Percentiles rank a stretch among this genome's conserved stretches.
Evolutionary conservation across 2,113 vertebrate species (phyloP).

Genomic region (Cranoglanis bouderius): DNA sequence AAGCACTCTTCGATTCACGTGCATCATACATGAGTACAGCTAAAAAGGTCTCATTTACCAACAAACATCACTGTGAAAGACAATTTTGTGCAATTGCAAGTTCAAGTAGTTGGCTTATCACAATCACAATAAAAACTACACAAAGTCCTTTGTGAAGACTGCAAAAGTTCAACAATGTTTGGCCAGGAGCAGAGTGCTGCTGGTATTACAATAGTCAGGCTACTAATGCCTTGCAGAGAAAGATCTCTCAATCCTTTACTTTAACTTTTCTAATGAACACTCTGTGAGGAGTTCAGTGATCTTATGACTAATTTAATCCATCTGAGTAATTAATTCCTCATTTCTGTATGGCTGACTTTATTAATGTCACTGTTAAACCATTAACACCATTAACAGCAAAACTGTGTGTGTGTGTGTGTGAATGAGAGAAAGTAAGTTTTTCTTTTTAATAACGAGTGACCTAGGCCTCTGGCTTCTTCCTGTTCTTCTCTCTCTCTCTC

Average conservation of each 20-base stretch:
- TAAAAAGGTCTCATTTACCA: too few species aligned
- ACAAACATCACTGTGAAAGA: too few species aligned
- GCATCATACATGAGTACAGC: too few species aligned
- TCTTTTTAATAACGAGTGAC: conserved; percentile 3
- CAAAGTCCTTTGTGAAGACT: too few species aligned
- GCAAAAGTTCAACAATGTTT: not conserved
- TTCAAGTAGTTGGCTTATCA: too few species aligned
- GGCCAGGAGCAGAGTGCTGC: not conserved
- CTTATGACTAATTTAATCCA: conserved; percentile 35
- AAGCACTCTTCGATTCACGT: too few species aligned
- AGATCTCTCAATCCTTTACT: not conserved
- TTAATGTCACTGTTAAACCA: conserved; percentile 25
- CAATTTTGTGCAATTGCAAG: too few species aligned
- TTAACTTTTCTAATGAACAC: conserved; percentile 16
- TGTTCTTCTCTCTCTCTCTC: not conserved
- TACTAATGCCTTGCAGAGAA: conserved; percentile 3
- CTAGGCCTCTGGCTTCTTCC: not conserved
- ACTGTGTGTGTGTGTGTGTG: conserved; percentile 4
- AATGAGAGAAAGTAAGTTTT: not conserved
- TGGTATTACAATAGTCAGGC: not conserved
- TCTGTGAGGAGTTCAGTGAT: not conserved
- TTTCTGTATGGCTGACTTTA: conserved; percentile 20
- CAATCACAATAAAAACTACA: too few species aligned
- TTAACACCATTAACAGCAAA: conserved; percentile 16
- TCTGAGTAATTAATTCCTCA: conserved; percentile 29